Percentiles rank a stretch among this genome's conserved stretches.
Conservation (phyloP, 2,797 vertebrate genomes). For the Pseudopleuronectes americanus region DNA sequence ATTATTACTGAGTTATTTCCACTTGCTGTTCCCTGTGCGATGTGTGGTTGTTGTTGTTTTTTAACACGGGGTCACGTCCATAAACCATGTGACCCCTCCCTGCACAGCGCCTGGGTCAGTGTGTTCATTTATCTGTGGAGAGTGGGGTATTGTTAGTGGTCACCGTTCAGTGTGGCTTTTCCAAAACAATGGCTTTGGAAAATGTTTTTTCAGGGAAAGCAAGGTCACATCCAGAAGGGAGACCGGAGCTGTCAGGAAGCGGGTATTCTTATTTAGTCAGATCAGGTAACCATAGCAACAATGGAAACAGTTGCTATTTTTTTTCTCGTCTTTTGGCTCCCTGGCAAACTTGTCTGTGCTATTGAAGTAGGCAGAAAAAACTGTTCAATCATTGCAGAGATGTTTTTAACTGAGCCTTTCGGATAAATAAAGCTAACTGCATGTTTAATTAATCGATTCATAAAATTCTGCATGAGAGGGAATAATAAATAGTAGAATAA, state of each 20-base stretch:
- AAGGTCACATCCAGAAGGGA: constrained; percentile 44
- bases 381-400: not conserved
- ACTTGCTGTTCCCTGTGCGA: constrained; percentile 10
- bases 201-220: constrained; percentile 30
- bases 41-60: constrained; percentile 32
- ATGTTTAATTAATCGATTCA: not conserved
- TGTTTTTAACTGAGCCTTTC: not conserved
- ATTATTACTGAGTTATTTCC: constrained; percentile 31
- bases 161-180: constrained; percentile 36
- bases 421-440: not conserved
- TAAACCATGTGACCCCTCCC: constrained; percentile 34
- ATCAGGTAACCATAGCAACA: constrained; percentile 31
- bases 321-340: not conserved
- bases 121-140: constrained; percentile 33
- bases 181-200: constrained; percentile 51
- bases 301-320: constrained; percentile 25
- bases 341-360: not conserved
- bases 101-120: not conserved
- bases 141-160: constrained; percentile 37
- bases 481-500: not conserved
- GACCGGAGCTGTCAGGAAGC: constrained; percentile 44
- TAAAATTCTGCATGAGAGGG: not conserved
- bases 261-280: constrained; percentile 31
- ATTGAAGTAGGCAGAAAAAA: not conserved
- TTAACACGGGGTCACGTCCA: constrained; percentile 34